phyloP scores from a whole-genome alignment of 2,888 invertebrate genomes.

The Metalampra italica region DNA sequence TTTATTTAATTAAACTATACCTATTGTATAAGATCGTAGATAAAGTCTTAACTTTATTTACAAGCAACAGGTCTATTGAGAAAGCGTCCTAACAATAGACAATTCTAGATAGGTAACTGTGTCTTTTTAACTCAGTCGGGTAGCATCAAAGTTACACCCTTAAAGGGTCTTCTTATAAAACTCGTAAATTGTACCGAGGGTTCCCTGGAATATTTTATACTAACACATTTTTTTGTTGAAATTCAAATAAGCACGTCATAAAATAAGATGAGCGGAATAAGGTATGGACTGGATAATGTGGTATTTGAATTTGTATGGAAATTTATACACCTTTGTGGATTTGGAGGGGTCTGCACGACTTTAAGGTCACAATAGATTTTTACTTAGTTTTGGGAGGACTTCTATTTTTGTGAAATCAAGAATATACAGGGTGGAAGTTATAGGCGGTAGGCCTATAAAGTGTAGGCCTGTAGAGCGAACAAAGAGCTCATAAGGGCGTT shows the following conservation, averaged over 20 bases:
- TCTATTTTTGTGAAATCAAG: no score
- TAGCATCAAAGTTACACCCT: slow-evolving; percentile 1
- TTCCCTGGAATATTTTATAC: slow-evolving; percentile 16
- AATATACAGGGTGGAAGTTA: no score
- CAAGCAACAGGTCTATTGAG: no score
- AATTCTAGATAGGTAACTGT: background rate
- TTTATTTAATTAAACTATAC: no score
- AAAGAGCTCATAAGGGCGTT: no score
- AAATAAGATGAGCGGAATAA: slow-evolving; percentile 19
- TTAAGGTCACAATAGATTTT: background rate
- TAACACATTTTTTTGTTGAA: slow-evolving; percentile 20
- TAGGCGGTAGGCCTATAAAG: no score
- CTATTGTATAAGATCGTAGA: no score
- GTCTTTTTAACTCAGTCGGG: background rate
- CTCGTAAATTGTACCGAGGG: slow-evolving; percentile 10
- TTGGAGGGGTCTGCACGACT: background rate
- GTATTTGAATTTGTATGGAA: slow-evolving; percentile 7
- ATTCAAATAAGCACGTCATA: slow-evolving; percentile 28
- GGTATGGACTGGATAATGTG: slow-evolving; percentile 9
- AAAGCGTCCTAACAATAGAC: no score
- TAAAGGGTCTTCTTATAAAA: slow-evolving; percentile 7
- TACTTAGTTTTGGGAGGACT: background rate
- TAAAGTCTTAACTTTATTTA: no score
- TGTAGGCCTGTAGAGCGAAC: no score
- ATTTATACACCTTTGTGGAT: slow-evolving; percentile 2